Evolutionary conservation across 2,888 invertebrate genomes (phyloP), one percentile per base, ranked within the genome.

Genomic region (Sipunculus nudus): DNA sequence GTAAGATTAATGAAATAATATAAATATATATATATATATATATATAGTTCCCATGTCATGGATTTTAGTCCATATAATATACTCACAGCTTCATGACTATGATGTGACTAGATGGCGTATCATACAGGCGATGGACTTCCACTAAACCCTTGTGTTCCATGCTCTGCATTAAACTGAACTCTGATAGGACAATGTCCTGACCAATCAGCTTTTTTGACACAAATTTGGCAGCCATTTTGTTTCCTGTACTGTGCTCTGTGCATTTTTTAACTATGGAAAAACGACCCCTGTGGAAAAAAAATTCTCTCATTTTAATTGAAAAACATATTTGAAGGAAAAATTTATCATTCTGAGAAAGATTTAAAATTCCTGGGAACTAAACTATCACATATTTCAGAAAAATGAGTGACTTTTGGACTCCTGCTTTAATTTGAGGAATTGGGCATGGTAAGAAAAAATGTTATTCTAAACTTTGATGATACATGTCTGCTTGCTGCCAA

Each of bases 71-170:
- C 10, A 8, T 32, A 10, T 16, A 6, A 19, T 25, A 23, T 10
- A 87, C 89, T 87, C 84, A 90, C 89, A 90, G 81, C 85, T 92
- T 91, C 75, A 92, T 86, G 62, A 92, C 90, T 55, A 92, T 89
- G 53, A 92, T 90, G 10, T 89, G 88, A 59, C 88, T 86, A 3
- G 90, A 89, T 38, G 89, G 88, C 71, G 91, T 91, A 70, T 90
- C 89, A 82, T 91, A 92, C 55, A 92, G 84, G 35, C 91, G 91
- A 78, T 91, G 86, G n/a, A 90, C 90, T 60, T 89, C 87, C 55
- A 90, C 88, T 59, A 92, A 88, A 69, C 89, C 89, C 16, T 87
- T 86, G 84, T 92, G 91, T 75, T 90, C 25, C 19, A 47, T 8
- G 28, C 47, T 47, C 28, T 29, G 8, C 47, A 47, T 13, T 29